Conservation (phyloP, 35 echinoderm and acorn worm species). For the Nesometra sesokonis region DNA sequence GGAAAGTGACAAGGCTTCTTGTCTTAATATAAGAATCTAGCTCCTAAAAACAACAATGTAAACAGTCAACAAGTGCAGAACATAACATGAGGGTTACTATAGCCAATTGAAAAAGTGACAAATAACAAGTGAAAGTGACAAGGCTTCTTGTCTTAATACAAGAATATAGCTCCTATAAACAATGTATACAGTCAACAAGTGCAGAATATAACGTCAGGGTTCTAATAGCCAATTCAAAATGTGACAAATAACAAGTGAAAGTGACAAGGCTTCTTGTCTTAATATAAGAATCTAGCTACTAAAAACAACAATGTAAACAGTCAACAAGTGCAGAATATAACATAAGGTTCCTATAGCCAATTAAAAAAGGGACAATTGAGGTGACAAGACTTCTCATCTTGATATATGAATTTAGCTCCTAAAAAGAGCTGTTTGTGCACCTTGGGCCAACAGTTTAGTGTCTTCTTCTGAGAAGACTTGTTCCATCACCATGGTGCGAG, state of each 20-base stretch:
- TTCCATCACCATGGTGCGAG: too few species aligned
- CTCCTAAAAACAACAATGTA: constrained; percentile 43
- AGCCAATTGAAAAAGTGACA: too few species aligned
- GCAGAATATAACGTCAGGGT: too few species aligned
- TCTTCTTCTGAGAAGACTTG: too few species aligned
- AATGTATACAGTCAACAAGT: neutral
- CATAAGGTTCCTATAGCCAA: too few species aligned
- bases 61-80: neutral
- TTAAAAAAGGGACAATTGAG: too few species aligned
- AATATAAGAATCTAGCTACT: constrained; percentile 97
- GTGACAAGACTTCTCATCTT: constrained; percentile 87
- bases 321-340: too few species aligned
- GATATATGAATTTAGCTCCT: constrained; percentile 95
- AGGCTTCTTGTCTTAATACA: constrained; percentile 85
- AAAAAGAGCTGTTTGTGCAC: too few species aligned
- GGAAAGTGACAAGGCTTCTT: constrained; percentile 80
- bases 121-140: constrained; percentile 95
- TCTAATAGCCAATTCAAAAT: too few species aligned
- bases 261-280: constrained; percentile 89
- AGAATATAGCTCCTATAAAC: constrained; percentile 72
- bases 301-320: neutral
- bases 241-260: too few species aligned
- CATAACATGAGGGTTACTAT: too few species aligned
- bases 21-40: constrained; percentile 98
- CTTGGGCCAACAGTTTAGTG: too few species aligned